Conservation (phyloP, 2,797 vertebrate genomes). For the Enteromius thamalakanensis region DNA sequence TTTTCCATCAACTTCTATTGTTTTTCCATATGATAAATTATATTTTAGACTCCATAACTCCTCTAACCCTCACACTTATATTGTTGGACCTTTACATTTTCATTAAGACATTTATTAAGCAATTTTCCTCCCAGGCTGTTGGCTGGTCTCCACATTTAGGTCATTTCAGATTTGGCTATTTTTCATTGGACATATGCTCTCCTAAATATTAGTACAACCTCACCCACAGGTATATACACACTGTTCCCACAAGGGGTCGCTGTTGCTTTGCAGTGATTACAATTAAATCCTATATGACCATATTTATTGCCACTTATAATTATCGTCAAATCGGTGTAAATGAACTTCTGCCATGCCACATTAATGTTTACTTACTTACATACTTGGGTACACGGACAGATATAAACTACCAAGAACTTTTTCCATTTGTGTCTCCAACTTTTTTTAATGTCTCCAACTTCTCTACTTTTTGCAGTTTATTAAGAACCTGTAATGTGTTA, state of each 20-base stretch:
- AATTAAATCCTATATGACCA: not conserved
- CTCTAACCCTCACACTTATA: not conserved
- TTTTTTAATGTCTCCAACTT: not conserved
- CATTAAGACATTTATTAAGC: not conserved
- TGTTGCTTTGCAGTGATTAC: slow-evolving; percentile 66
- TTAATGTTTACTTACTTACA: not conserved
- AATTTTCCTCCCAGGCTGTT: not conserved
- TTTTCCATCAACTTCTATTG: not conserved
- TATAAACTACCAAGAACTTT: not conserved
- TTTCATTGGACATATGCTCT: not conserved
- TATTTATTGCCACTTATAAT: not conserved
- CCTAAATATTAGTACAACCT: not conserved
- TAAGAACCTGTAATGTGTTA: not conserved
- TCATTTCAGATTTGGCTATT: not conserved
- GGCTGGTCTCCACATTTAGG: not conserved
- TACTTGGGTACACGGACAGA: not conserved
- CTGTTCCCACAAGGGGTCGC: slow-evolving; percentile 73
- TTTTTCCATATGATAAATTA: not conserved
- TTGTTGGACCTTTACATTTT: not conserved
- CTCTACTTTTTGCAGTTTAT: not conserved
- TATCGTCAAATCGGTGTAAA: not conserved
- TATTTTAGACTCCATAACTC: not conserved
- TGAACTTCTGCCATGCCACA: not conserved
- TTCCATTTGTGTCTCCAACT: not conserved
- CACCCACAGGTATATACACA: not conserved